Percentiles rank a stretch among this genome's conserved stretches.
Evolutionary conservation across 92 coral and sea anemone species (phyloP).

Genomic region (Porites rus): DNA sequence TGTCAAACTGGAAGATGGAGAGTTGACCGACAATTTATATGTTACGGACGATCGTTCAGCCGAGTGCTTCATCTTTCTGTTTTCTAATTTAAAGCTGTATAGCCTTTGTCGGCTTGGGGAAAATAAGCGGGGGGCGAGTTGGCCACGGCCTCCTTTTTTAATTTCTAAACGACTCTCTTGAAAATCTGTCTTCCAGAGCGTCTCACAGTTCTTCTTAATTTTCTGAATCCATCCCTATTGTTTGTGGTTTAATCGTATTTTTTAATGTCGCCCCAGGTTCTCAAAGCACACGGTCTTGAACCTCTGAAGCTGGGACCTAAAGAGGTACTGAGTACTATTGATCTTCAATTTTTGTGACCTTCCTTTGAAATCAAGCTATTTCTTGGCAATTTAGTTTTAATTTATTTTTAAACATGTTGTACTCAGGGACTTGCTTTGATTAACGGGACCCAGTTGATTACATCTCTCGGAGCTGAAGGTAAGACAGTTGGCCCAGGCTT

Average conservation of each 20-base stretch:
- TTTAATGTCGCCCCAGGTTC: conserved; percentile 66
- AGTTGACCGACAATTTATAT: too few species aligned
- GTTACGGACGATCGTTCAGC: too few species aligned
- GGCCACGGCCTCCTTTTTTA: too few species aligned
- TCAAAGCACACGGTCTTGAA: conserved; percentile 77
- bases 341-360: background rate
- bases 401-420: background rate
- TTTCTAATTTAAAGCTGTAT: too few species aligned
- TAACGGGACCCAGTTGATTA: conserved; percentile 96
- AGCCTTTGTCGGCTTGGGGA: too few species aligned
- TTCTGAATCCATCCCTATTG: background rate
- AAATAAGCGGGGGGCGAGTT: too few species aligned
- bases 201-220: too few species aligned
- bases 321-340: conserved; percentile 66
- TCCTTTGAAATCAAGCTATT: background rate
- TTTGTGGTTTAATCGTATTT: background rate
- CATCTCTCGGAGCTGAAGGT: conserved; percentile 97
- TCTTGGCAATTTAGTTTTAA: too few species aligned
- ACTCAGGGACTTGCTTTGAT: conserved; percentile 92
- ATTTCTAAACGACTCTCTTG: too few species aligned
- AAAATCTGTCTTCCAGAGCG: too few species aligned
- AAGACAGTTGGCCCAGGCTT: background rate
- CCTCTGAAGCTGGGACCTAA: conserved; percentile 82
- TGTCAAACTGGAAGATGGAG: too few species aligned
- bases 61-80: too few species aligned